Evolutionary conservation across 35 echinoderm and acorn worm species (phyloP).

Genomic region (Ophioderma brevispina): DNA sequence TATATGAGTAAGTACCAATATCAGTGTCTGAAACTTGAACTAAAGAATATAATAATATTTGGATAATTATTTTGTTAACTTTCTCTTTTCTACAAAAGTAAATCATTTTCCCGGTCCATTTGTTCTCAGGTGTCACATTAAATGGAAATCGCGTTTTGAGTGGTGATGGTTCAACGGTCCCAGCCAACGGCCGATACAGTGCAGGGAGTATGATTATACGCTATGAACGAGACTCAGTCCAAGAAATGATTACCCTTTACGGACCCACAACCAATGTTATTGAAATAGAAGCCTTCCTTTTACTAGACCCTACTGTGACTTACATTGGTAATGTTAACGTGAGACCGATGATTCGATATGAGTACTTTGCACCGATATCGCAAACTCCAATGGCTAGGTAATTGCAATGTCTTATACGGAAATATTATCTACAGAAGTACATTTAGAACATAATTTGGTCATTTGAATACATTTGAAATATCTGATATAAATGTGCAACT

Average conservation of each 20-base stretch:
- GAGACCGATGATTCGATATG: conserved; percentile 39
- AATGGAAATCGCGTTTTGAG: neutral
- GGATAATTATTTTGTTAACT: too few relatives aligned
- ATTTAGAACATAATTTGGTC: too few relatives aligned
- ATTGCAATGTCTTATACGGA: too few relatives aligned
- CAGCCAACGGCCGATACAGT: conserved; percentile 39
- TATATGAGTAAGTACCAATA: conserved; percentile 48
- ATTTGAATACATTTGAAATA: too few relatives aligned
- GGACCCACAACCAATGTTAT: conserved; percentile 19
- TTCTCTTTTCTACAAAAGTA: too few relatives aligned
- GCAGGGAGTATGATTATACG: conserved; percentile 39
- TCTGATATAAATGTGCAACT: too few relatives aligned
- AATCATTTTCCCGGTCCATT: too few relatives aligned
- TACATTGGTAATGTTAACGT: conserved; percentile 50
- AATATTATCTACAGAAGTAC: too few relatives aligned
- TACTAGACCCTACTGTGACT: conserved; percentile 41
- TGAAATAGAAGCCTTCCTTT: conserved; percentile 29
- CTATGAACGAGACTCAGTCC: conserved; percentile 28
- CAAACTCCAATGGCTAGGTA: neutral
- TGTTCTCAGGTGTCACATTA: too few relatives aligned
- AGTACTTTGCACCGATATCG: conserved; percentile 29
- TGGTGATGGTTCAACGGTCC: conserved; percentile 30
- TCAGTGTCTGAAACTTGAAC: neutral
- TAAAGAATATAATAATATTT: neutral
- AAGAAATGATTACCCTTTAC: conserved; percentile 23